phyloP scores from a whole-genome alignment of 1,140 invertebrate species.

The Cydia amplana region DNA sequence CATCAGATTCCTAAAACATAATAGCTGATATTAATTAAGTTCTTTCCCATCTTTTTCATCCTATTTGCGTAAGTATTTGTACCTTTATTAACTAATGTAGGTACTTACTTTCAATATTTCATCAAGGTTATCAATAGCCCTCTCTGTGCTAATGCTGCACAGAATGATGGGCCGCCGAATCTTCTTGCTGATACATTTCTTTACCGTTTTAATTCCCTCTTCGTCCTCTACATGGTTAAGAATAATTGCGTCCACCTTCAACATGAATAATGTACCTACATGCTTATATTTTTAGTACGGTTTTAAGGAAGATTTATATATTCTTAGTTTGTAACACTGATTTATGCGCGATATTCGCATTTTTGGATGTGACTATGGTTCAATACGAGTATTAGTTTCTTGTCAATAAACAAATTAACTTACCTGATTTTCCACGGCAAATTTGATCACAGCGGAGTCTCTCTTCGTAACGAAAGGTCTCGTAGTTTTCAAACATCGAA shows the following conservation, averaged over 20 bases:
- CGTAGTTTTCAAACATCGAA: conserved; percentile 43
- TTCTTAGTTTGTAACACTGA: too few species aligned
- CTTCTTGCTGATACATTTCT: conserved; percentile 47
- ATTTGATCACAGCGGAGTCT: conserved; percentile 53
- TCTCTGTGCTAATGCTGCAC: conserved; percentile 49
- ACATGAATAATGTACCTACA: not conserved
- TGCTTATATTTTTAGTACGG: too few species aligned
- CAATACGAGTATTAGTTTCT: not conserved
- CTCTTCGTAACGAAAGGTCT: conserved; percentile 48
- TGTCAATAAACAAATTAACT: not conserved
- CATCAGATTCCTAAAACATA: conserved; percentile 57
- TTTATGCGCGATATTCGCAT: too few species aligned
- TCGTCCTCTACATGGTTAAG: conserved; percentile 51
- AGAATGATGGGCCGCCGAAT: conserved; percentile 52
- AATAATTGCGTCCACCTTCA: conserved; percentile 56
- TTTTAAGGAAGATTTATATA: too few species aligned
- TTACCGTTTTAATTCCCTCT: conserved; percentile 48
- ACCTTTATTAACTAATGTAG: not conserved
- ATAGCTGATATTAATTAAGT: too few species aligned
- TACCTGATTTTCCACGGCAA: conserved; percentile 61
- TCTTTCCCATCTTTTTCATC: too few species aligned
- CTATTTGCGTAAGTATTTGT: not conserved
- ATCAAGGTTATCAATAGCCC: conserved; percentile 54
- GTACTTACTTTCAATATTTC: conserved; percentile 54
- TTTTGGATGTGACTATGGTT: not conserved